Evolutionary conservation across 2,888 invertebrate species (phyloP).

Genomic region (Pseudanteris insignis): DNA sequence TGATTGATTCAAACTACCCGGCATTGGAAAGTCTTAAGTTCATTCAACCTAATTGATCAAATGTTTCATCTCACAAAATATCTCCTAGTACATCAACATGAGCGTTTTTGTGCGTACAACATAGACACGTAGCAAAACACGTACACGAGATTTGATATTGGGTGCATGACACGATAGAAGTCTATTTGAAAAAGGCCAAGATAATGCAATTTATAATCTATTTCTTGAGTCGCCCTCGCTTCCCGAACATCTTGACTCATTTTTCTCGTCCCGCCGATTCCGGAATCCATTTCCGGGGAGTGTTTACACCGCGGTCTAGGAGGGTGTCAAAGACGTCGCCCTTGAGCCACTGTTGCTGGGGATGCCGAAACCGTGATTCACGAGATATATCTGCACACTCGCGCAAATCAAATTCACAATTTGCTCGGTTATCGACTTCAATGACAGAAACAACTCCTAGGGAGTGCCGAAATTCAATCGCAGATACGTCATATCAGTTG

Average conservation of each 20-base stretch:
- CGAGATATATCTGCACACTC: constrained; percentile 31
- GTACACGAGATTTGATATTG: no score
- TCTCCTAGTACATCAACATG: no score
- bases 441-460: constrained; percentile 18
- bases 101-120: no score
- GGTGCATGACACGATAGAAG: no score
- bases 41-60: no score
- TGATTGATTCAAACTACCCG: no score
- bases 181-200: no score
- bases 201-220: constrained; percentile 42
- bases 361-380: constrained; percentile 21
- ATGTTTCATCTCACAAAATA: no score
- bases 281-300: constrained; percentile 37
- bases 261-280: constrained; percentile 34
- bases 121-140: no score
- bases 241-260: constrained; percentile 39
- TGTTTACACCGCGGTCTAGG: constrained; percentile 36
- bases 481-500: no score
- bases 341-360: constrained; percentile 3
- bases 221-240: constrained; percentile 31
- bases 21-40: no score
- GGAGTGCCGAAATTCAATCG: constrained; percentile 14
- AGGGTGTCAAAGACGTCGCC: constrained; percentile 35
- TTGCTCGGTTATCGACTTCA: constrained; percentile 35
- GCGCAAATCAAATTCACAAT: constrained; percentile 40